phyloP scores from a whole-genome alignment of 92 coral and sea anemone species.

The Heliopora coerulea region DNA sequence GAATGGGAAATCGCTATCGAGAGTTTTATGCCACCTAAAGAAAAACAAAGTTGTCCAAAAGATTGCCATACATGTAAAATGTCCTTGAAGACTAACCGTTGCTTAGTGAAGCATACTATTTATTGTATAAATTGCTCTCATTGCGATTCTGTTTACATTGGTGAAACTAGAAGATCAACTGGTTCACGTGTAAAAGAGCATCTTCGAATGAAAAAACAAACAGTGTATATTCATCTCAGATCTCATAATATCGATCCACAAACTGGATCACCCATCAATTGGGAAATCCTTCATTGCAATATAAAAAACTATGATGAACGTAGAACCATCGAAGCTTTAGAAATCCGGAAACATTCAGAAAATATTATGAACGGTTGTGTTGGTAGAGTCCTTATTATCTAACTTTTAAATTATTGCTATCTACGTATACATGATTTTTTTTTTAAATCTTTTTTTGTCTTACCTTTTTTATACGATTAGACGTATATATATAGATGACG shows the following conservation, averaged over 20 bases:
- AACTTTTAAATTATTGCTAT: not conserved
- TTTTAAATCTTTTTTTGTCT: not conserved
- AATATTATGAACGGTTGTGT: slow-evolving; percentile 22
- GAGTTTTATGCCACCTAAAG: slow-evolving; percentile 45
- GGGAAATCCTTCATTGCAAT: slow-evolving; percentile 14
- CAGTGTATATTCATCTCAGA: slow-evolving; percentile 7
- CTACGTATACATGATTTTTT: not conserved
- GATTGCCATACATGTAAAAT: slow-evolving; percentile 13
- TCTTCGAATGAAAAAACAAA: slow-evolving; percentile 16
- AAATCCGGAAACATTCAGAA: slow-evolving; percentile 15
- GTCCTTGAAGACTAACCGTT: not conserved
- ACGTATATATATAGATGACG: slow-evolving; percentile 12
- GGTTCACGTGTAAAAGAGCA: slow-evolving; percentile 13
- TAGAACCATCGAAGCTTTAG: slow-evolving; percentile 10
- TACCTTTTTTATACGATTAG: not conserved
- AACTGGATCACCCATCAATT: not conserved
- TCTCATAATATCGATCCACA: slow-evolving; percentile 11
- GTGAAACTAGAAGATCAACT: slow-evolving; percentile 7
- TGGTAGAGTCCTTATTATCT: slow-evolving; percentile 17
- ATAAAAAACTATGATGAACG: not conserved
- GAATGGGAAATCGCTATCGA: slow-evolving; percentile 35
- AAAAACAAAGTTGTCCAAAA: slow-evolving; percentile 26
- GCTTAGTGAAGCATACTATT: slow-evolving; percentile 2
- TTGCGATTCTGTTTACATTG: slow-evolving; percentile 7
- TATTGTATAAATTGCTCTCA: slow-evolving; percentile 5